A percentile compares a stretch with the other conserved stretches of the same genome.
Conservation (phyloP, 2,888 invertebrate species). For the Cenopis cana region DNA sequence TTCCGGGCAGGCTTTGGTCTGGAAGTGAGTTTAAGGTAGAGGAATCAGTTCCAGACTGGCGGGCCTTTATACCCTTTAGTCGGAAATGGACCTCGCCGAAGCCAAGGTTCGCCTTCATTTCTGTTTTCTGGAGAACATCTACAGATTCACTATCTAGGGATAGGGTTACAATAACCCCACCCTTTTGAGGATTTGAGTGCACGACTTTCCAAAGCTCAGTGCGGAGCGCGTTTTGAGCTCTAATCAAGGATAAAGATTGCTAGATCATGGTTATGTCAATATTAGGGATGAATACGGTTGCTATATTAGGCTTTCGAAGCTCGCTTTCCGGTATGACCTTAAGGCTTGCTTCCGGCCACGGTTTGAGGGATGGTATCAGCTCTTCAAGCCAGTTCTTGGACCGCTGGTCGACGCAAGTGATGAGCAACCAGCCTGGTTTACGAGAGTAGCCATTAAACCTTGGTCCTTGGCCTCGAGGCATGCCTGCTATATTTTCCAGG, state of each 20-base stretch:
- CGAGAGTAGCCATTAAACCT: background rate
- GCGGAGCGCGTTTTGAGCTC: background rate
- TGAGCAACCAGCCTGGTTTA: background rate
- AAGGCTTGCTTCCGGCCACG: background rate
- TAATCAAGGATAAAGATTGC: background rate
- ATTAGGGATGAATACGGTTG: background rate
- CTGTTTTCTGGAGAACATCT: background rate
- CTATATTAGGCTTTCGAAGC: background rate
- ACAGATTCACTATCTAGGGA: background rate
- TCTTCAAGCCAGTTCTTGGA: background rate
- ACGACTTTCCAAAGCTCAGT: slow-evolving; percentile 1
- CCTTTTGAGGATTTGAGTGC: background rate
- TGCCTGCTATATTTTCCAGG: background rate
- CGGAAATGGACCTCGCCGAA: background rate
- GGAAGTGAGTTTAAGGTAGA: background rate
- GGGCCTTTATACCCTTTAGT: background rate
- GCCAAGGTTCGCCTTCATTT: background rate
- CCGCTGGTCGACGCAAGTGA: background rate
- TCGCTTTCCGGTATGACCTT: background rate
- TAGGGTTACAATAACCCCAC: background rate
- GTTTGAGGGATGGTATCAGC: background rate
- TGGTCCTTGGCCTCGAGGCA: background rate
- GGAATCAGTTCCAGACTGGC: background rate
- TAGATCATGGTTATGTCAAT: background rate
- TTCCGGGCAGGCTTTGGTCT: background rate